A percentile compares a stretch with the other conserved stretches of the same genome.
Conservation (phyloP, 2,113 vertebrate species). For the Elephantulus edwardii region DNA sequence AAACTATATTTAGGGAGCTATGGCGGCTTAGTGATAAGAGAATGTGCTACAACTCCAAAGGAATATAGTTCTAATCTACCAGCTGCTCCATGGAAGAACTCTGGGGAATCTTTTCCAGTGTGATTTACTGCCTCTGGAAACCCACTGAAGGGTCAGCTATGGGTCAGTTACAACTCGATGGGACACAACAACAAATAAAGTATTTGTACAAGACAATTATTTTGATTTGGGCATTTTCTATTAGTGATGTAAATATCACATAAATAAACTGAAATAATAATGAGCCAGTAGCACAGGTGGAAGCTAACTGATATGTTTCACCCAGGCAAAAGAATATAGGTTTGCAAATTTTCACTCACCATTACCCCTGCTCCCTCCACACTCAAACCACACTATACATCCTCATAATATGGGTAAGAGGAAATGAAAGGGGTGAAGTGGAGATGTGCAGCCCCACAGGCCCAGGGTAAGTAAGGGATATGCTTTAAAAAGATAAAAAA, state of each 20-base stretch:
- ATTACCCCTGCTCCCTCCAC: not conserved
- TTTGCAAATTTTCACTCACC: not conserved
- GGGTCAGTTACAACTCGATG: too few species aligned
- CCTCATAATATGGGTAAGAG: not conserved
- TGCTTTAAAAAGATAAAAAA: not conserved
- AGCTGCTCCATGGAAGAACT: too few species aligned
- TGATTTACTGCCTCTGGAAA: too few species aligned
- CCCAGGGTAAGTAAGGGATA: not conserved
- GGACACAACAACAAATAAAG: too few species aligned
- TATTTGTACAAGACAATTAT: not conserved
- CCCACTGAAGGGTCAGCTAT: too few species aligned
- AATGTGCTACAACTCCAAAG: too few species aligned
- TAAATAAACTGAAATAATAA: not conserved
- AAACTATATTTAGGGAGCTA: too few species aligned
- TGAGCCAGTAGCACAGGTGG: not conserved
- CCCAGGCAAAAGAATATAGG: not conserved
- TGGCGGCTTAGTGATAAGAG: too few species aligned
- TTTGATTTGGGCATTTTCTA: not conserved
- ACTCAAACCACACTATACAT: too few species aligned
- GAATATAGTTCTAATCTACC: too few species aligned
- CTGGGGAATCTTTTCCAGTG: too few species aligned
- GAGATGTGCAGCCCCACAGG: too few species aligned
- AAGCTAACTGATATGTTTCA: conserved; percentile 15
- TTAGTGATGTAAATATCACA: not conserved
- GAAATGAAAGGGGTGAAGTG: not conserved